These are phyloP conservation scores for Drosophila nikananu DNA, from an alignment of 1,140 invertebrate species.

Conservation along the genomic window DNA sequence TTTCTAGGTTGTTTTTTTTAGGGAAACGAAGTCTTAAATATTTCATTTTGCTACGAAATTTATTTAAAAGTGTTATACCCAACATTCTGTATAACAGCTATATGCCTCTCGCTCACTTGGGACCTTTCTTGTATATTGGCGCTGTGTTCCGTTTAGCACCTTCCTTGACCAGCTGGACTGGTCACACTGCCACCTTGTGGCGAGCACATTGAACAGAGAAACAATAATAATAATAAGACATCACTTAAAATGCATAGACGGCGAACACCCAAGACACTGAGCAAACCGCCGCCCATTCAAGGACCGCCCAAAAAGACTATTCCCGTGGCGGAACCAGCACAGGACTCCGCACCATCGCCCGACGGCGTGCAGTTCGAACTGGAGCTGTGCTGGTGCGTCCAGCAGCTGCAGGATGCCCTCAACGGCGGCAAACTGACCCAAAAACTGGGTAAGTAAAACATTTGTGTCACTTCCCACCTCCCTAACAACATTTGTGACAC, in stretches of 20 bases:
- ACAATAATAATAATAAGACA: conserved; percentile 9
- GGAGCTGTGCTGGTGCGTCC: conserved; percentile 91
- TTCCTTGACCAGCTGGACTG: not conserved
- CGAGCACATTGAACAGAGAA: conserved; percentile 28
- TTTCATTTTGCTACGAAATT: too few relatives aligned
- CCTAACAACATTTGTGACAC: not conserved
- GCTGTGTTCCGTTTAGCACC: too few relatives aligned
- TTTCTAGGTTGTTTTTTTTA: too few relatives aligned
- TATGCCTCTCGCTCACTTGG: not conserved
- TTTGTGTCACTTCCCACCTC: not conserved
- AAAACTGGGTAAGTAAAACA: conserved; percentile 85
- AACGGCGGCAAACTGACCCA: conserved; percentile 87
- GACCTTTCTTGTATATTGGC: not conserved
- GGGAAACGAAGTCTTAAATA: too few relatives aligned
- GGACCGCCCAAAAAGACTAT: conserved; percentile 34
- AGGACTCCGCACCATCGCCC: conserved; percentile 5
- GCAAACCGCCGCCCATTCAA: conserved; percentile 67
- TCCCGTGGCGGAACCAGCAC: conserved; percentile 3
- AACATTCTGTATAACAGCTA: too few relatives aligned
- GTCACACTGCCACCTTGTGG: not conserved
- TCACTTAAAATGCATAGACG: conserved; percentile 58
- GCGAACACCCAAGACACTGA: conserved; percentile 57
- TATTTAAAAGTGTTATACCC: too few relatives aligned
- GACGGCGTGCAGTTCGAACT: conserved; percentile 88
- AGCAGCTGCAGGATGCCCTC: conserved; percentile 88